These are phyloP conservation scores for Alloplasta piceator DNA, from an alignment of 2,888 invertebrate species.

Conservation along the genomic window DNA sequence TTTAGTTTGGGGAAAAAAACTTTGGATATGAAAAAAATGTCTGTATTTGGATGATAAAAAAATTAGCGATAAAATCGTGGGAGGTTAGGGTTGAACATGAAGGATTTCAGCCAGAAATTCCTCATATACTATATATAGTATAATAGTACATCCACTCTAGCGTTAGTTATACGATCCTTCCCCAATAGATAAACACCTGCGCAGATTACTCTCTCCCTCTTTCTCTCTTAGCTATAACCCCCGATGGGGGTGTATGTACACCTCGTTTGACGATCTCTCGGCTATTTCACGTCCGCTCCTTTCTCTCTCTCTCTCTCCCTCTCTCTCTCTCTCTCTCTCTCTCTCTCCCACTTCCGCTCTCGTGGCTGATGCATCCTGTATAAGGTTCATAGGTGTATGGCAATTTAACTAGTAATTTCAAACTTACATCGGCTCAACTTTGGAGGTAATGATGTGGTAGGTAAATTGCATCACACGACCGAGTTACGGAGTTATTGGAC, in stretches of 20 bases:
- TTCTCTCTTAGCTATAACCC: slow-evolving; percentile 59
- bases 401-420: slow-evolving; percentile 83
- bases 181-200: slow-evolving; percentile 81
- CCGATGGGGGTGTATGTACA: slow-evolving; percentile 8
- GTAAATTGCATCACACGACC: slow-evolving; percentile 82
- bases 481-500: slow-evolving; percentile 79
- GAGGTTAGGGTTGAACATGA: too few relatives aligned
- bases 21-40: too few relatives aligned
- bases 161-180: slow-evolving; percentile 60
- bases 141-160: slow-evolving; percentile 22
- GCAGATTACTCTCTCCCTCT: slow-evolving; percentile 78
- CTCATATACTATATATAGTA: too few relatives aligned
- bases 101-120: too few relatives aligned
- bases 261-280: slow-evolving; percentile 34
- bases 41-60: too few relatives aligned
- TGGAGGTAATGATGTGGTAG: slow-evolving; percentile 80
- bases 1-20: too few relatives aligned
- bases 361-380: not conserved
- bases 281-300: slow-evolving; percentile 46
- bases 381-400: slow-evolving; percentile 75
- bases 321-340: not conserved
- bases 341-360: not conserved
- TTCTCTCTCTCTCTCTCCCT: not conserved
- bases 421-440: slow-evolving; percentile 82
- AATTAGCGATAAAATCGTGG: too few relatives aligned